phyloP scores from a whole-genome alignment of 2,888 invertebrate genomes.

The Phyto melanocephala region DNA sequence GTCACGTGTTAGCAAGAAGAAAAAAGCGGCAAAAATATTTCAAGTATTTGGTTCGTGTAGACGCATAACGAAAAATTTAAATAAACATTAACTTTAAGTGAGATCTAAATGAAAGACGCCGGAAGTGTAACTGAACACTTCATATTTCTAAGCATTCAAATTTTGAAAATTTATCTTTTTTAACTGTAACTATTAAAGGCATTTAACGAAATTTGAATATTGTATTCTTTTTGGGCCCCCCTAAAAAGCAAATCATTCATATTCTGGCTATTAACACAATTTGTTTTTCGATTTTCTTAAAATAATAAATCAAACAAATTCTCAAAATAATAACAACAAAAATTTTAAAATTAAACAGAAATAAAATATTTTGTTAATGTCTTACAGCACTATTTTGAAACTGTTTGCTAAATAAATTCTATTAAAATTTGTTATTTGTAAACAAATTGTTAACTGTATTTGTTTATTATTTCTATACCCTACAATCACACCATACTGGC shows the following conservation, averaged over 20 bases:
- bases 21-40: neutral
- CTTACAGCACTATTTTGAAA: no score
- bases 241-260: neutral
- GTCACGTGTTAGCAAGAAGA: slow-evolving; percentile 52
- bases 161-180: neutral
- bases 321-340: neutral
- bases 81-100: slow-evolving; percentile 8
- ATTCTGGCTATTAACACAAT: neutral
- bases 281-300: neutral
- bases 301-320: slow-evolving; percentile 1
- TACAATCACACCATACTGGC: no score
- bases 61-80: neutral
- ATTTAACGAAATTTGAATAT: neutral
- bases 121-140: slow-evolving; percentile 32
- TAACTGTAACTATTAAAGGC: neutral
- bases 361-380: neutral
- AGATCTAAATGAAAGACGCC: slow-evolving; percentile 14
- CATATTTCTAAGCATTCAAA: neutral
- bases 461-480: no score
- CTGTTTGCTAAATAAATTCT: no score
- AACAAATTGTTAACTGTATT: no score
- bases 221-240: neutral
- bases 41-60: neutral
- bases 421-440: no score
- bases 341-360: slow-evolving; percentile 6